These are phyloP conservation scores for Caenorhabditis remanei DNA, from an alignment of 1,140 invertebrate species.

Conservation along the genomic window DNA sequence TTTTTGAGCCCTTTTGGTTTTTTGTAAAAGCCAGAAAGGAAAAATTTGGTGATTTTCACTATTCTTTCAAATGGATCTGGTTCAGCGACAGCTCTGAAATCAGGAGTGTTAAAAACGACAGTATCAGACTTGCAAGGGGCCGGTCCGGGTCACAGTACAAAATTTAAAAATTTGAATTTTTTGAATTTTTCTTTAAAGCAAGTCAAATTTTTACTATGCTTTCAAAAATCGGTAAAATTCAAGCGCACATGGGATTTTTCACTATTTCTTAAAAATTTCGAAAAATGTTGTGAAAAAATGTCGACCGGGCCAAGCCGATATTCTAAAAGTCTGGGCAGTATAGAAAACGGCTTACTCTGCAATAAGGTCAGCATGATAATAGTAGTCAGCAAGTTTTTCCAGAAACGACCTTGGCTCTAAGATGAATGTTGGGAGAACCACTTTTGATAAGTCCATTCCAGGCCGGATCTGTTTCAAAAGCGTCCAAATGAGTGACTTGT, in stretches of 20 bases:
- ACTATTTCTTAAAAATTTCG: no score
- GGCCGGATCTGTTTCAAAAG: conserved; percentile 93
- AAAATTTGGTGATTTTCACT: conserved; percentile 79
- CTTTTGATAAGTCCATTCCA: conserved; percentile 83
- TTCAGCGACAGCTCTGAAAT: conserved; percentile 60
- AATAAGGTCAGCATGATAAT: conserved; percentile 82
- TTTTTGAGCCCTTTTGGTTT: conserved; percentile 81
- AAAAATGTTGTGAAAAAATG: no score
- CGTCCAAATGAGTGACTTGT: conserved; percentile 93
- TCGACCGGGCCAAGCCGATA: no score
- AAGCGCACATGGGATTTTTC: no score
- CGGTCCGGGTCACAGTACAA: no score
- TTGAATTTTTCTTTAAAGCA: no score
- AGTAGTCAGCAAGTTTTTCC: conserved; percentile 82
- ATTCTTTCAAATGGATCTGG: conserved; percentile 80
- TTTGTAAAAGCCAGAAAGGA: conserved; percentile 81
- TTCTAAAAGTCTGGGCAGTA: no score
- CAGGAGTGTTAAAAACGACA: conserved; percentile 90
- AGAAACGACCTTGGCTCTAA: conserved; percentile 81
- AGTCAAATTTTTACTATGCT: no score
- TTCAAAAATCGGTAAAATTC: no score
- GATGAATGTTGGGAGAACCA: conserved; percentile 81
- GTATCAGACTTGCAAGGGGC: no score
- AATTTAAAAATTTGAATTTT: no score
- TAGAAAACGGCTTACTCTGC: conserved; percentile 85